These are phyloP conservation scores for Heliconius hewitsoni DNA, from an alignment of 1,140 invertebrate genomes.

Conservation along the genomic window DNA sequence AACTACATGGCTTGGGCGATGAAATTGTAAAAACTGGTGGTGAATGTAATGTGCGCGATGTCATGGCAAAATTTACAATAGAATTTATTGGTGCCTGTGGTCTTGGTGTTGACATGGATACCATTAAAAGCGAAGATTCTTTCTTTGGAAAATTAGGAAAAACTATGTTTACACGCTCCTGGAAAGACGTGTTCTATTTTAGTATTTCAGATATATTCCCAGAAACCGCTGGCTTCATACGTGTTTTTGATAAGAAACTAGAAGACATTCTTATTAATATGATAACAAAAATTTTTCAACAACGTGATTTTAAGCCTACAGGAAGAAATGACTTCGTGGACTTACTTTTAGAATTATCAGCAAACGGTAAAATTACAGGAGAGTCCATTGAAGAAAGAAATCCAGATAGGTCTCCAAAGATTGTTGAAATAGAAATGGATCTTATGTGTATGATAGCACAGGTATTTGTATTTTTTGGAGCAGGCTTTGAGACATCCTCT, in stretches of 20 bases:
- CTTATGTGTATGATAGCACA: conserved; percentile 27
- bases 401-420: conserved; percentile 36
- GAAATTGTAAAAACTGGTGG: conserved; percentile 20
- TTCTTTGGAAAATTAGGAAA: conserved; percentile 32
- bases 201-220: conserved; percentile 35
- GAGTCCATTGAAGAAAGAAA: conserved; percentile 38
- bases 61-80: conserved; percentile 36
- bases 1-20: conserved; percentile 29
- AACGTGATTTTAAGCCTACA: conserved; percentile 39
- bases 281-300: conserved; percentile 34
- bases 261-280: conserved; percentile 30
- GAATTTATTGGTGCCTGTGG: conserved; percentile 40
- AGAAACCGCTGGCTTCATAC: conserved; percentile 7
- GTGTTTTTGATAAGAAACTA: conserved; percentile 20
- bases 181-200: conserved; percentile 17
- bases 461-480: conserved; percentile 31
- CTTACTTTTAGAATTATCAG: conserved; percentile 36
- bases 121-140: conserved; percentile 32
- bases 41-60: conserved; percentile 29
- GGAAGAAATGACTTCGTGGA: conserved; percentile 42
- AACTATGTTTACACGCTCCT: conserved; percentile 21
- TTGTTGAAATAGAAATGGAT: conserved; percentile 36
- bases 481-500: conserved; percentile 35
- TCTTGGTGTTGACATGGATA: conserved; percentile 36
- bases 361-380: conserved; percentile 36